These are phyloP conservation scores for Trachelus stipa DNA, from an alignment of 2,888 invertebrate species.

Conservation along the genomic window DNA sequence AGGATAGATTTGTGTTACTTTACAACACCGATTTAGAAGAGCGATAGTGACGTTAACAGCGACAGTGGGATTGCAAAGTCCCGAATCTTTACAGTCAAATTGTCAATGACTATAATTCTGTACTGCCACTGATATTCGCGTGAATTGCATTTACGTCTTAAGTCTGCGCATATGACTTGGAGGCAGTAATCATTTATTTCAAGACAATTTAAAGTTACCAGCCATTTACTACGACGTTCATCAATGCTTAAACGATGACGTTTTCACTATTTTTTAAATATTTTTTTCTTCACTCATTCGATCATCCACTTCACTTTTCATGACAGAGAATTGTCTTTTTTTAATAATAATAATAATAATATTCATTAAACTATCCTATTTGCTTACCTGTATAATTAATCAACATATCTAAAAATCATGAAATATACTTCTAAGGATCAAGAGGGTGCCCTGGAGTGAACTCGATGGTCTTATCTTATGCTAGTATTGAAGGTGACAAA, in stretches of 20 bases:
- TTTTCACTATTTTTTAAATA: not conserved
- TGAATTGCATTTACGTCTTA: not conserved
- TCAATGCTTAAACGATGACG: not conserved
- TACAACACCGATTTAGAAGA: not conserved
- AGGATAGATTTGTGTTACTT: not conserved
- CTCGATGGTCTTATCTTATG: not conserved
- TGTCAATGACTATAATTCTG: too few species aligned
- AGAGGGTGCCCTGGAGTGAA: not conserved
- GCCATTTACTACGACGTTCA: not conserved
- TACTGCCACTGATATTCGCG: not conserved
- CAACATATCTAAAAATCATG: not conserved
- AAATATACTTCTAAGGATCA: not conserved
- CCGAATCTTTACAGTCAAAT: not conserved
- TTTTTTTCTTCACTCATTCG: not conserved
- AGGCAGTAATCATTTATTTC: not conserved
- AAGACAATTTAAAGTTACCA: not conserved
- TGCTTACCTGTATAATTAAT: not conserved
- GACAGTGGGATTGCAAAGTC: not conserved
- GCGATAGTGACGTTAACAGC: not conserved
- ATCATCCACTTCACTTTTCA: not conserved
- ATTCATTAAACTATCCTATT: not conserved
- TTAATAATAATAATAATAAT: not conserved
- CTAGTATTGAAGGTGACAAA: not conserved
- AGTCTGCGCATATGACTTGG: not conserved
- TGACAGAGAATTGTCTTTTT: too few species aligned